phyloP scores from a whole-genome alignment of 2,113 vertebrate species.

The Todiramphus chloris region DNA sequence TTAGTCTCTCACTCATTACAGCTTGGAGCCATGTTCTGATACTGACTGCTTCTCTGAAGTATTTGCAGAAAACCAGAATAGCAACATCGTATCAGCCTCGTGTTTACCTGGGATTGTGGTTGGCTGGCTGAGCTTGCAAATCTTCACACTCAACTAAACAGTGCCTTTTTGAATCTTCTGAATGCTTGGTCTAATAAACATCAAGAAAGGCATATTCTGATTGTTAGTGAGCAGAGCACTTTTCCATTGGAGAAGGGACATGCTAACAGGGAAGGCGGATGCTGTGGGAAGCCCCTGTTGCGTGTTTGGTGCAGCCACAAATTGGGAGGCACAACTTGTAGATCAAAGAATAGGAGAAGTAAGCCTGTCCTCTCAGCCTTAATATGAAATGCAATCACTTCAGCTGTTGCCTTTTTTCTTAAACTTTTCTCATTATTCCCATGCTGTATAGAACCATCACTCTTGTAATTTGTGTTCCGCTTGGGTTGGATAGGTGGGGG shows the following conservation, averaged over 20 bases:
- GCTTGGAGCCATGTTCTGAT: neutral
- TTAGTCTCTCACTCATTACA: neutral
- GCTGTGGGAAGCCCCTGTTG: neutral
- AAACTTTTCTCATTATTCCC: neutral
- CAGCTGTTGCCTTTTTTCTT: neutral
- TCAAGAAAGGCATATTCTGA: neutral
- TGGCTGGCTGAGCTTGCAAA: neutral
- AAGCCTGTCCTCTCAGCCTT: neutral
- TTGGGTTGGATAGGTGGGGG: neutral
- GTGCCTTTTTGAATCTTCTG: neutral
- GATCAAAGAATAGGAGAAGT: neutral
- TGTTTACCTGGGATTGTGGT: neutral
- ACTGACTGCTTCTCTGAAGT: neutral
- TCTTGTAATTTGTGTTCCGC: neutral
- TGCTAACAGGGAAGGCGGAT: neutral
- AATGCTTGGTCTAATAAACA: neutral
- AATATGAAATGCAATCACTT: neutral
- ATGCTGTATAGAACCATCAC: neutral
- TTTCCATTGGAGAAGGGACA: accelerated
- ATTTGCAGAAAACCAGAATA: neutral
- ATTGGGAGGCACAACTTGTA: neutral
- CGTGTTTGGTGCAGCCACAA: neutral
- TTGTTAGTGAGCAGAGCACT: neutral
- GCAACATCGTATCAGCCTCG: neutral
- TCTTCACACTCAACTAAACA: neutral